A percentile compares a stretch with the other conserved stretches of the same genome.
Evolutionary conservation across 2,888 invertebrate species (phyloP).

Genomic region (Lasioglossum lativentre): DNA sequence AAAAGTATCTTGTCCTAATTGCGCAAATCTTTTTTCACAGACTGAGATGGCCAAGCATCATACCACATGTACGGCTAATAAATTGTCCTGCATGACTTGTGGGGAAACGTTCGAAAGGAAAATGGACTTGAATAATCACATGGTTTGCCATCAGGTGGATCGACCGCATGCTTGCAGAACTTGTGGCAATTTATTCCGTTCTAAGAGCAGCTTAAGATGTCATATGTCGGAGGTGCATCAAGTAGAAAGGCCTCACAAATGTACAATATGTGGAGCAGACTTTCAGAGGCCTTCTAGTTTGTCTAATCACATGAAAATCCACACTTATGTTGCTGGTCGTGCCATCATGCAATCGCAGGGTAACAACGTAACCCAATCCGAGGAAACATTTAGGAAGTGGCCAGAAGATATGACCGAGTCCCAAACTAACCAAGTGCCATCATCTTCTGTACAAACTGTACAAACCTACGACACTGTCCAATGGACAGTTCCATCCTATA

Average conservation of each 20-base stretch:
- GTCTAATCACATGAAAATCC: slow-evolving; percentile 86
- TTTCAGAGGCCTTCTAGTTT: slow-evolving; percentile 85
- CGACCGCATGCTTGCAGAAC: slow-evolving; percentile 84
- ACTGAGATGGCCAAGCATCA: slow-evolving; percentile 78
- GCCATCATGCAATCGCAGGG: slow-evolving; percentile 78
- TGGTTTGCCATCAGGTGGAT: slow-evolving; percentile 85
- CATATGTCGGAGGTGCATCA: slow-evolving; percentile 81
- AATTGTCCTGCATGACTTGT: slow-evolving; percentile 80
- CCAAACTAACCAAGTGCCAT: slow-evolving; percentile 65
- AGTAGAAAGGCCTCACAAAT: slow-evolving; percentile 80
- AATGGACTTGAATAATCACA: slow-evolving; percentile 84
- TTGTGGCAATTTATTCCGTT: slow-evolving; percentile 83
- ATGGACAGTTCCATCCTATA: slow-evolving; percentile 78
- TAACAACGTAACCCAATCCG: slow-evolving; percentile 55
- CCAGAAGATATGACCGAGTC: slow-evolving; percentile 71
- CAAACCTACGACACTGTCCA: slow-evolving; percentile 79
- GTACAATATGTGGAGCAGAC: slow-evolving; percentile 84
- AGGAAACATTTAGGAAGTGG: slow-evolving; percentile 75
- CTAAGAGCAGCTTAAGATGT: slow-evolving; percentile 80
- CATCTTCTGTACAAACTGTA: slow-evolving; percentile 71
- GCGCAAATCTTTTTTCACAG: slow-evolving; percentile 74
- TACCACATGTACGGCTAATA: slow-evolving; percentile 70
- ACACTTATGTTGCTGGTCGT: slow-evolving; percentile 84
- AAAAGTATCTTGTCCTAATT: slow-evolving; percentile 77
- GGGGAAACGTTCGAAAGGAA: slow-evolving; percentile 84